Evolutionary conservation across 2,113 vertebrate species (phyloP), one percentile per base, ranked within the genome.

Genomic region (Tragelaphus scriptus): DNA sequence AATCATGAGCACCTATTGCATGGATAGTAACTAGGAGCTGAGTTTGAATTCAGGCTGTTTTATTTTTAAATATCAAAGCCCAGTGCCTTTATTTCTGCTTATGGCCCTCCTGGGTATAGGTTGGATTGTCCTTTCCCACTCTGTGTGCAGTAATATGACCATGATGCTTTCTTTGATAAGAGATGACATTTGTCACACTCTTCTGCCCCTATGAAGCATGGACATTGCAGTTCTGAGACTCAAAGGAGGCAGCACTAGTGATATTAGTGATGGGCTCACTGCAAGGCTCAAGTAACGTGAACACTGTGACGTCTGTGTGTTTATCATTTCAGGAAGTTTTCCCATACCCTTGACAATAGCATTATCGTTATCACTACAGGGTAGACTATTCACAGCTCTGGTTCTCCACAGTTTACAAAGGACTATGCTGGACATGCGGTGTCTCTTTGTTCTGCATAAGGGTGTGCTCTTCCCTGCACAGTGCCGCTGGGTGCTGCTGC

Each of bases 1-100:
- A 28, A 40, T n/a, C 19, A 56, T 15, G 79, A 15, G 7, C 28
- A 36, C 36, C 55, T 68, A n/a, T 68, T 56, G 49, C 51, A 49
- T 53, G 55, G 49, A 56, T 36, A 63, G 26, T 17, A 32, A 77
- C 23, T 16, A 14, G 77, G 59, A 59, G 2, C 23, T 56, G 58
- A 47, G 61, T 94, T 49, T 56, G 36, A 80, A 88, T 26, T 40
- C n/a, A 91, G 23, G 23, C 49, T 51, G n/a, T 53, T 91, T 59
- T 63, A 11, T 71, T 71, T 71, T 71, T 23, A 40, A n/a, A 91
- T 63, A 63, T 59, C 32, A 23, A 55, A 84, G n/a, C 25, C 25
- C n/a, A 40, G 25, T 47, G 8, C 14, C 28, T 81, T 81, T 23
- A 19, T 47, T 16, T 40, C 36, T 51, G 5, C 32, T 32, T 82